phyloP scores from a whole-genome alignment of 2,888 invertebrate genomes.

The Hylaea fasciaria region DNA sequence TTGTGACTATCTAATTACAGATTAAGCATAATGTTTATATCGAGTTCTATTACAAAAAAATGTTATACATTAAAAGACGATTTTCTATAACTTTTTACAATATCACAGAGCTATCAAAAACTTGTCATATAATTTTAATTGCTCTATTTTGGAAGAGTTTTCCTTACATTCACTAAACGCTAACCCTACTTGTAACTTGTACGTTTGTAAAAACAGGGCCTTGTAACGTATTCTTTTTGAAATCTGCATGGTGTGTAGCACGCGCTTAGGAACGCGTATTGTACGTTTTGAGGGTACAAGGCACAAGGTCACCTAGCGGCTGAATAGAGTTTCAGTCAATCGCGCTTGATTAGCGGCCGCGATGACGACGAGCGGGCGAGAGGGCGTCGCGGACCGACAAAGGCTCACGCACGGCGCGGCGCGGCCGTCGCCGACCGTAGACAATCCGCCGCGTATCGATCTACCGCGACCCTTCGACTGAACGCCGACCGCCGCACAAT shows the following conservation, averaged over 20 bases:
- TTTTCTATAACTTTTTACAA: too few relatives aligned
- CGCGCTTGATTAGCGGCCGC: conserved; percentile 68
- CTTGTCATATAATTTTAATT: neutral
- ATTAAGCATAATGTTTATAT: too few relatives aligned
- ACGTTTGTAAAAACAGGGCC: neutral
- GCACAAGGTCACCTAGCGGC: conserved; percentile 23
- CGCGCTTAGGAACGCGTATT: conserved; percentile 13
- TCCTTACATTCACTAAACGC: neutral
- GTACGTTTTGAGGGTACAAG: conserved; percentile 19
- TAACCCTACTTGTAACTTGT: neutral
- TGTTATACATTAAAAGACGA: too few relatives aligned
- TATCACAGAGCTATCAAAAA: too few relatives aligned
- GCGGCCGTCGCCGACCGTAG: conserved; percentile 65
- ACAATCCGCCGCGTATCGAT: conserved; percentile 82
- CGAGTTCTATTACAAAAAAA: neutral
- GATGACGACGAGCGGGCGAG: conserved; percentile 14
- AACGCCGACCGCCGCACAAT: conserved; percentile 83
- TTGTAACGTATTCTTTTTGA: conserved; percentile 14
- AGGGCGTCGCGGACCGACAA: conserved; percentile 65
- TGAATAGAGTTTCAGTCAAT: conserved; percentile 41
- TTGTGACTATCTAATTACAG: too few relatives aligned
- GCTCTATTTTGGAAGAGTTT: neutral
- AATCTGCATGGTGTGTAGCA: conserved; percentile 19
- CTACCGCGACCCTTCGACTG: conserved; percentile 82
- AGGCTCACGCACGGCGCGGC: conserved; percentile 70